phyloP scores from a whole-genome alignment of 2,797 vertebrate genomes.

The Gobionotothen gibberifrons region DNA sequence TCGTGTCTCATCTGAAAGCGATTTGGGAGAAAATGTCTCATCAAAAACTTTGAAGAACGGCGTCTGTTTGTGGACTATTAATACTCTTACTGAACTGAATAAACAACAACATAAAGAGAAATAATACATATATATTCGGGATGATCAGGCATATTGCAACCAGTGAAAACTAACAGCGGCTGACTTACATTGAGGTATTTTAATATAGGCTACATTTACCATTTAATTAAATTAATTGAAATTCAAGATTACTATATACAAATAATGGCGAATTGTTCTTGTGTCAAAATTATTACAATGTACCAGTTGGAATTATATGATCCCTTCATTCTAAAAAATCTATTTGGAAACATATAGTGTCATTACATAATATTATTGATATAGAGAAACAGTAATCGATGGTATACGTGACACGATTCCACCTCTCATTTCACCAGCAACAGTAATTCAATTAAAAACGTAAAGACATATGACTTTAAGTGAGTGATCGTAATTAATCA shows the following conservation, averaged over 20 bases:
- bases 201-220: too few species aligned
- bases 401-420: neutral
- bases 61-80: neutral
- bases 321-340: neutral
- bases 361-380: neutral
- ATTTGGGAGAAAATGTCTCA: slow-evolving; percentile 19
- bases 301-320: neutral
- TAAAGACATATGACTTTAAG: neutral
- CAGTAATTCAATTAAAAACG: neutral
- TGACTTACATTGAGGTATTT: neutral
- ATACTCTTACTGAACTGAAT: neutral
- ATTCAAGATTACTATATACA: neutral
- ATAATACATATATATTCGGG: rapidly evolving
- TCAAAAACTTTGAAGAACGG: neutral
- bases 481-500: neutral
- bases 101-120: neutral
- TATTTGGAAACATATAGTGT: neutral
- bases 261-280: neutral
- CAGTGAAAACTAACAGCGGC: neutral
- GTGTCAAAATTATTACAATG: neutral
- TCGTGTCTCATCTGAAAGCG: slow-evolving; percentile 41
- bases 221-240: too few species aligned
- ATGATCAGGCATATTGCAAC: rapidly evolving
- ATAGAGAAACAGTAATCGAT: neutral
- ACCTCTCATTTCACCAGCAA: neutral